These are phyloP conservation scores for Anguilla pacifica DNA, from an alignment of 2,797 vertebrate species.

Conservation along the genomic window DNA sequence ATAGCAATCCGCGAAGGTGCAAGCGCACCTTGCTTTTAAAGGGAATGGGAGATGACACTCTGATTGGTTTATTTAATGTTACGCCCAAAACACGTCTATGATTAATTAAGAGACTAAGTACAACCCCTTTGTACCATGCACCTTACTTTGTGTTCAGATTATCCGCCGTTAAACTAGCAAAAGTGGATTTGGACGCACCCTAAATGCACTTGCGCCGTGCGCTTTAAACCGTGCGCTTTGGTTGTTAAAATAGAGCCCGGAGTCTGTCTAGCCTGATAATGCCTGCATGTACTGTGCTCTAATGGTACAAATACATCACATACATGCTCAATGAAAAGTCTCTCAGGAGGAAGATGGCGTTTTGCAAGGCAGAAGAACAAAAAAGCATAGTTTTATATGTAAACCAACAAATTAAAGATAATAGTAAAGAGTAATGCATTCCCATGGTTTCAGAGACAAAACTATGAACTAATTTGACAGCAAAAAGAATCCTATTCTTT, in stretches of 20 bases:
- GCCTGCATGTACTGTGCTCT: neutral
- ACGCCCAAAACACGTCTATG: no score
- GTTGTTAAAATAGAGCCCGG: neutral
- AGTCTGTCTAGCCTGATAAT: neutral
- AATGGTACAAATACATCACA: neutral
- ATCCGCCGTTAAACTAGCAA: no score
- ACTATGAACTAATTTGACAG: neutral
- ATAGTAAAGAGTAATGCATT: neutral
- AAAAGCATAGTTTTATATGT: neutral
- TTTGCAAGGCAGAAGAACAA: neutral
- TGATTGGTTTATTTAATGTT: no score
- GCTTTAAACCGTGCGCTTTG: no score
- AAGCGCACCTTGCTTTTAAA: no score
- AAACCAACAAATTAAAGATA: neutral
- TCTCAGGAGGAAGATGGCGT: neutral
- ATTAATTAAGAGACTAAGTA: no score
- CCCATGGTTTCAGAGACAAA: neutral
- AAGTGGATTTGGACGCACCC: no score
- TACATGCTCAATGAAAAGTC: neutral
- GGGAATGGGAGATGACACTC: no score
- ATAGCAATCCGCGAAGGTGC: no score
- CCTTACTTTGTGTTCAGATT: no score
- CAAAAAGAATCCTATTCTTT: neutral
- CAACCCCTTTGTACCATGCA: no score
- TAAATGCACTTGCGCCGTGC: no score